Percentiles rank a stretch among this genome's conserved stretches.
Evolutionary conservation across 2,797 vertebrate genomes (phyloP).

Genomic region (Tapera naevia): DNA sequence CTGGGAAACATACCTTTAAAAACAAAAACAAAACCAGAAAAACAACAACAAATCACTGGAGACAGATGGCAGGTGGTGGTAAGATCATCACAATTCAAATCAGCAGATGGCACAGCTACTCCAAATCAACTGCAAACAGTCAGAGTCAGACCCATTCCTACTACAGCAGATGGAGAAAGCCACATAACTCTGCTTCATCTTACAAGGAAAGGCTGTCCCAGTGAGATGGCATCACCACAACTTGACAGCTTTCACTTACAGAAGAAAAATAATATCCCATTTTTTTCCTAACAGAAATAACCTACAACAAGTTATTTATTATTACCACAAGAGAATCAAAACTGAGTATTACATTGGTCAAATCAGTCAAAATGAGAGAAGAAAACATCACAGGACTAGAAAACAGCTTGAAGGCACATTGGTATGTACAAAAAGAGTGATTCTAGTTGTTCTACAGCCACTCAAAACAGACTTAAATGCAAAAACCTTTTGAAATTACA

Average conservation of each 20-base stretch:
- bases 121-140: conserved; percentile 20
- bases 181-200: conserved; percentile 1
- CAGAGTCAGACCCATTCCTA: conserved; percentile 13
- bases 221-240: not conserved
- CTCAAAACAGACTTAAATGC: not conserved
- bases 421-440: not conserved
- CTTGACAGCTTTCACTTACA: not conserved
- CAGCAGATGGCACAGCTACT: conserved; percentile 64
- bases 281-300: not conserved
- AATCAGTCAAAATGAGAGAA: not conserved
- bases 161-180: conserved; percentile 45
- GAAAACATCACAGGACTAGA: not conserved
- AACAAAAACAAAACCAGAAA: not conserved
- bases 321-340: not conserved
- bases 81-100: conserved; percentile 40
- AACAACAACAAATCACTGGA: not conserved
- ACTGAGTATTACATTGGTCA: not conserved
- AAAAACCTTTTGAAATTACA: not conserved
- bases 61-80: conserved; percentile 58
- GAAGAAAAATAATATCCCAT: not conserved
- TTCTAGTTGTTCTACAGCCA: not conserved
- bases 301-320: not conserved
- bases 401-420: not conserved
- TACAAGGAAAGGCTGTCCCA: not conserved
- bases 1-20: conserved; percentile 7